Percentiles rank a stretch among this genome's conserved stretches.
Evolutionary conservation across 2,113 vertebrate species (phyloP).

Genomic region (Rhea pennata): DNA sequence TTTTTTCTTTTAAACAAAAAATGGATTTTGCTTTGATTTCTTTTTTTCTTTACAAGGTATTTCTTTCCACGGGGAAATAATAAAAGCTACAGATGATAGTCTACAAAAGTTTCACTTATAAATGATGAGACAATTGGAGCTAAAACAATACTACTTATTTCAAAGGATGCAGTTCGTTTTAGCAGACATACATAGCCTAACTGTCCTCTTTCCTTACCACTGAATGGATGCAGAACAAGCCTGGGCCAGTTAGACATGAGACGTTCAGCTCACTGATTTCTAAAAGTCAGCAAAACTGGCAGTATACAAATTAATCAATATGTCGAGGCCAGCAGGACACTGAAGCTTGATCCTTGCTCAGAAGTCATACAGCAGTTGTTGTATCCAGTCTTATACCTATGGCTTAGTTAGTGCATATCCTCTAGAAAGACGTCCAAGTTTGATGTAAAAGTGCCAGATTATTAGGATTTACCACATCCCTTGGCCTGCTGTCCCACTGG

Average conservation of each 20-base stretch:
- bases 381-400: background rate
- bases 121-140: background rate
- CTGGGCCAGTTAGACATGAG: rapidly evolving
- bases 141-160: background rate
- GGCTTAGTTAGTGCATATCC: background rate
- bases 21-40: background rate
- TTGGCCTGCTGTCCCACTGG: background rate
- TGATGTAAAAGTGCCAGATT: background rate
- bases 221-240: background rate
- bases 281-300: background rate
- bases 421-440: background rate
- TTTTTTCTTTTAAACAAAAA: background rate
- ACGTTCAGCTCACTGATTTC: background rate
- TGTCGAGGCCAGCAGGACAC: background rate
- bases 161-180: background rate
- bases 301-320: background rate
- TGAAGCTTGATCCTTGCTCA: background rate
- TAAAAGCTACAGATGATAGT: background rate
- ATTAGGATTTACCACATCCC: background rate
- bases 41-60: background rate
- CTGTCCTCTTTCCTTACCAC: background rate
- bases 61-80: conserved; percentile 34
- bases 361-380: background rate
- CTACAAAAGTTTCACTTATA: background rate
- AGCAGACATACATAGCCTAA: background rate